Evolutionary conservation across 2,113 vertebrate species (phyloP).

Genomic region (Arothron firmamentum): DNA sequence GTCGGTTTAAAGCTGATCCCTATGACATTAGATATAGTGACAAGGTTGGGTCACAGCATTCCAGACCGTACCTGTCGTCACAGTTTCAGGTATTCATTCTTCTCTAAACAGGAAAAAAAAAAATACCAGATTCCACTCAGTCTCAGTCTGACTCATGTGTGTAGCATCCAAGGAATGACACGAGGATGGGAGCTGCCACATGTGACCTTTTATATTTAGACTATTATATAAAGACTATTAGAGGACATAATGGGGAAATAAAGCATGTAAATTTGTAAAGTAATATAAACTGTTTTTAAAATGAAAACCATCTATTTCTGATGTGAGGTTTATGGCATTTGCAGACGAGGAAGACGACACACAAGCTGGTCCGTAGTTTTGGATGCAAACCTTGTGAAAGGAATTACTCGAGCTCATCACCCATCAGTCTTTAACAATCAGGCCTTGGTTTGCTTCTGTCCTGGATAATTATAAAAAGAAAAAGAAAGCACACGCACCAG

Average conservation of each 20-base stretch:
- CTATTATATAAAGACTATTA: too few relatives aligned
- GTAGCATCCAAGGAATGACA: conserved; percentile 51
- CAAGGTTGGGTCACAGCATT: conserved; percentile 24
- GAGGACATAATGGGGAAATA: too few relatives aligned
- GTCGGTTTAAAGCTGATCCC: too few relatives aligned
- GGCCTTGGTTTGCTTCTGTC: conserved; percentile 19
- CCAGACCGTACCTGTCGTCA: conserved; percentile 25
- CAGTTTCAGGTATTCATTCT: conserved; percentile 14
- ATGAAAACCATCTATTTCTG: too few relatives aligned
- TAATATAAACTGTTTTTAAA: too few relatives aligned
- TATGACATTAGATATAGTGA: too few relatives aligned
- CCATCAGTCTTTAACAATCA: conserved; percentile 11
- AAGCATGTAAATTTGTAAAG: too few relatives aligned
- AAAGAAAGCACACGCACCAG: conserved; percentile 10
- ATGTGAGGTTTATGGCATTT: neutral
- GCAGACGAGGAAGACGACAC: neutral
- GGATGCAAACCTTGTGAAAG: neutral
- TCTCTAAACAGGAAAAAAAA: conserved; percentile 10
- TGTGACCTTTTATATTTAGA: too few relatives aligned
- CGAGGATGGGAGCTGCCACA: conserved; percentile 2
- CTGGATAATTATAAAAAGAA: conserved; percentile 15
- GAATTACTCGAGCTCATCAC: neutral
- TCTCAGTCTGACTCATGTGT: conserved; percentile 30
- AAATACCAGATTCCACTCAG: neutral
- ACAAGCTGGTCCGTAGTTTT: neutral